A percentile compares a stretch with the other conserved stretches of the same genome.
phyloP scores from a whole-genome alignment of 2,888 invertebrate genomes.

The Bimastos eiseni region DNA sequence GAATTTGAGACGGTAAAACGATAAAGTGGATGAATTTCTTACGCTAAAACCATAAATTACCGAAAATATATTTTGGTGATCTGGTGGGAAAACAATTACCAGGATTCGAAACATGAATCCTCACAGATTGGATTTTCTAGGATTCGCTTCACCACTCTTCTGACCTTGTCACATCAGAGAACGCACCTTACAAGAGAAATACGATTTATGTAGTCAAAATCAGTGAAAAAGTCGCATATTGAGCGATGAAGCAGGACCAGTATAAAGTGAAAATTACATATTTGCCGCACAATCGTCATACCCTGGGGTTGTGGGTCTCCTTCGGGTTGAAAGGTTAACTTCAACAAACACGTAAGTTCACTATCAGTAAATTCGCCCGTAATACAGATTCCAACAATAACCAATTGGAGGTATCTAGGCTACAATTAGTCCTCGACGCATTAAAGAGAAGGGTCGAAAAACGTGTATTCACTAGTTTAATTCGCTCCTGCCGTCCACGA shows the following conservation, averaged over 20 bases:
- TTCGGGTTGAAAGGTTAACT: not conserved
- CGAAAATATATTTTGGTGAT: too few species aligned
- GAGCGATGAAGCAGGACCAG: not conserved
- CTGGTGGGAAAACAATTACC: too few species aligned
- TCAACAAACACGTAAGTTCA: not conserved
- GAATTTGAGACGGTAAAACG: too few species aligned
- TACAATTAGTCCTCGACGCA: not conserved
- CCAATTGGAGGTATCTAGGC: not conserved
- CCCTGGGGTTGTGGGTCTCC: not conserved
- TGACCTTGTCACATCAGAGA: not conserved
- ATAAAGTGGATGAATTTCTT: too few species aligned
- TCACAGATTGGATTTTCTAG: too few species aligned
- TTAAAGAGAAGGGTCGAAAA: not conserved
- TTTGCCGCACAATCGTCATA: not conserved
- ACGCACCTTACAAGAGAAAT: not conserved
- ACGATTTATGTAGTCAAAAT: not conserved
- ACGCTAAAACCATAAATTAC: too few species aligned
- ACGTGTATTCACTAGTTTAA: not conserved
- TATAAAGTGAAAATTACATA: not conserved
- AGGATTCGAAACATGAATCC: too few species aligned
- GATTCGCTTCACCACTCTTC: not conserved
- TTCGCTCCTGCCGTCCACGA: not conserved
- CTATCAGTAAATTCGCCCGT: not conserved
- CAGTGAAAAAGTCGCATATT: not conserved
- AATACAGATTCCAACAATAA: not conserved